Percentiles rank a stretch among this genome's conserved stretches.
phyloP scores from a whole-genome alignment of 2,113 vertebrate species.

The Anarhynchus alexandrinus region DNA sequence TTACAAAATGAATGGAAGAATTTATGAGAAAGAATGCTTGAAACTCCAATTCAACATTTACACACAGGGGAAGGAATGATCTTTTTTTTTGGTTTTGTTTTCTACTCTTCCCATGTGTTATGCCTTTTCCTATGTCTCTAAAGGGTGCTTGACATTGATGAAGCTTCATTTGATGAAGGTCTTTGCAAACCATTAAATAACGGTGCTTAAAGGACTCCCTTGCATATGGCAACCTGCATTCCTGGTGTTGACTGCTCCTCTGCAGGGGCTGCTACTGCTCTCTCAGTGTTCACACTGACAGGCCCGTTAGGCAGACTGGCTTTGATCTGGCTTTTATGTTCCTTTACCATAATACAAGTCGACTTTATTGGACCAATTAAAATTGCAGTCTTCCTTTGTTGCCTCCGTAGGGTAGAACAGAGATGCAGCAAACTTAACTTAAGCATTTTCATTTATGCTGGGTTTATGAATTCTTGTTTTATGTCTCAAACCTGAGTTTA shows the following conservation, averaged over 20 bases:
- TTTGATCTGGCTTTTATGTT: conserved; percentile 60
- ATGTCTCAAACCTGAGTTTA: background rate
- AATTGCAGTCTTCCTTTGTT: conserved; percentile 12
- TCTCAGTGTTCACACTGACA: background rate
- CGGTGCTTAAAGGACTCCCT: background rate
- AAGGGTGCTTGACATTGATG: background rate
- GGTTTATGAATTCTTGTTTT: background rate
- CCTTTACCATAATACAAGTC: background rate
- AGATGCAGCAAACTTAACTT: background rate
- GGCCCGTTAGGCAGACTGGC: background rate
- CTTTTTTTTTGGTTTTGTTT: background rate
- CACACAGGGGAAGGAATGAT: background rate
- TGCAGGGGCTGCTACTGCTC: background rate
- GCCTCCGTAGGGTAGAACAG: background rate
- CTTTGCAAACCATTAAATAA: background rate
- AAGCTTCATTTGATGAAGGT: background rate
- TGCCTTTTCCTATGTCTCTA: background rate
- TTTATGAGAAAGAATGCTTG: background rate
- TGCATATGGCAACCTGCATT: background rate
- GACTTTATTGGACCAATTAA: conserved; percentile 47
- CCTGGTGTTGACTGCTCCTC: background rate
- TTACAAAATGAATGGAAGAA: conserved; percentile 6
- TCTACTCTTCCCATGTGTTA: background rate
- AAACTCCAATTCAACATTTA: background rate
- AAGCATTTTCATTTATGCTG: background rate